phyloP scores from a whole-genome alignment of 2,113 vertebrate species.

The Catharus fuscescens region DNA sequence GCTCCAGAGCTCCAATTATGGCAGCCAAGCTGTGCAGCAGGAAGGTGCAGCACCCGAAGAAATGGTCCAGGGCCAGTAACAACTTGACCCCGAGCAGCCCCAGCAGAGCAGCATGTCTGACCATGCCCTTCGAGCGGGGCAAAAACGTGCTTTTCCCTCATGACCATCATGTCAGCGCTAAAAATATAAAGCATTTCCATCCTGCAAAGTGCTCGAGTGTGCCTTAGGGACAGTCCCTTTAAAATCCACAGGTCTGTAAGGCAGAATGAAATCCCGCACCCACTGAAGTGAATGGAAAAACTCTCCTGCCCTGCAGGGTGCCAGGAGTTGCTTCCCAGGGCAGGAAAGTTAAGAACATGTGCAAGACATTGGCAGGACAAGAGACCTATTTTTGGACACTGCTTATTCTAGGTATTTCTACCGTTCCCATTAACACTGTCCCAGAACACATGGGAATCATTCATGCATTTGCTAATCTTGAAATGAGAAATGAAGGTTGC shows the following conservation, averaged over 20 bases:
- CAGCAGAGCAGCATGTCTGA: not conserved
- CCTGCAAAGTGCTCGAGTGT: not conserved
- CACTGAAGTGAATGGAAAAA: slow-evolving; percentile 37
- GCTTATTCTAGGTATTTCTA: slow-evolving; percentile 17
- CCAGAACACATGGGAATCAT: not conserved
- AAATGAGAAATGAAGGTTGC: not conserved
- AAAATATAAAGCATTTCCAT: not conserved
- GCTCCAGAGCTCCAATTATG: not conserved
- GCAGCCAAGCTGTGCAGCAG: not conserved
- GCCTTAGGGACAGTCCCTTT: not conserved
- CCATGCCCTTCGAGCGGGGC: not conserved
- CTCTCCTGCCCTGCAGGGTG: not conserved
- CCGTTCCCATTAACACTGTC: not conserved
- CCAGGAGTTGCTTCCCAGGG: slow-evolving; percentile 6
- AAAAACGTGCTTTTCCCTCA: not conserved
- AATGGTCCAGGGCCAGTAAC: slow-evolving; percentile 38
- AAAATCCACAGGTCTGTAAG: not conserved
- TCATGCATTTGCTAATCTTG: not conserved
- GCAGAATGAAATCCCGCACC: slow-evolving; percentile 25
- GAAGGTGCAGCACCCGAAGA: slow-evolving; percentile 1
- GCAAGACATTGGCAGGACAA: slow-evolving; percentile 2
- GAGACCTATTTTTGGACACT: slow-evolving; percentile 15
- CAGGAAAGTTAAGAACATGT: slow-evolving; percentile 39
- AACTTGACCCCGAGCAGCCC: slow-evolving; percentile 10
- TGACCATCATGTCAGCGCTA: not conserved